A percentile compares a stretch with the other conserved stretches of the same genome.
Evolutionary conservation across 2,797 vertebrate species (phyloP).

Genomic region (Gymnoscopelus braueri): DNA sequence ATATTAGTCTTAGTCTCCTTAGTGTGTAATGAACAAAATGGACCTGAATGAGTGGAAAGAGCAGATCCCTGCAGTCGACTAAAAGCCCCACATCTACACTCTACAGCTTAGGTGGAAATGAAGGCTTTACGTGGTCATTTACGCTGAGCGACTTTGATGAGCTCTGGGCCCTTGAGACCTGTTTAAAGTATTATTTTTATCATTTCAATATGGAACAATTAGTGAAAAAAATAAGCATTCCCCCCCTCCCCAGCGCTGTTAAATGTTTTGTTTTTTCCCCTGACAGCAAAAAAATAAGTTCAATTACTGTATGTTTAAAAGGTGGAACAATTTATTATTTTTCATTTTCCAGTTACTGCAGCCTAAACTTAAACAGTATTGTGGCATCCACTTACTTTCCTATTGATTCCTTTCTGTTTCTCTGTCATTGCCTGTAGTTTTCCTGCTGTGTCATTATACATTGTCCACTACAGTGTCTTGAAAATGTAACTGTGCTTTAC

Average conservation of each 20-base stretch:
- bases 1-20: too few species aligned
- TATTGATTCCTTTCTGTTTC: slow-evolving; percentile 64
- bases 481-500: slow-evolving; percentile 40
- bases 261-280: slow-evolving; percentile 47
- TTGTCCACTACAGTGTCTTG: slow-evolving; percentile 34
- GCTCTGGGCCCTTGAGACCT: slow-evolving; percentile 37
- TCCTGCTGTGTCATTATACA: slow-evolving; percentile 32
- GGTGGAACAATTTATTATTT: slow-evolving; percentile 50
- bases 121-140: slow-evolving; percentile 43
- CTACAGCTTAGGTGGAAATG: slow-evolving; percentile 25
- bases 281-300: slow-evolving; percentile 43
- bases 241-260: slow-evolving; percentile 33
- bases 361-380: slow-evolving; percentile 62
- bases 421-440: slow-evolving; percentile 41
- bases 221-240: slow-evolving; percentile 37
- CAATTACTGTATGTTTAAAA: slow-evolving; percentile 43
- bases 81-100: too few species aligned
- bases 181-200: slow-evolving; percentile 39
- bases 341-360: slow-evolving; percentile 56
- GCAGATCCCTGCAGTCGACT: too few species aligned
- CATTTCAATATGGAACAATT: slow-evolving; percentile 33
- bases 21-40: neutral
- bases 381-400: slow-evolving; percentile 8
- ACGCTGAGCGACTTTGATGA: slow-evolving; percentile 33
- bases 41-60: too few species aligned